Evolutionary conservation across 1,140 invertebrate species (phyloP), one percentile per base, ranked within the genome.

Genomic region (Penaeus chinensis): DNA sequence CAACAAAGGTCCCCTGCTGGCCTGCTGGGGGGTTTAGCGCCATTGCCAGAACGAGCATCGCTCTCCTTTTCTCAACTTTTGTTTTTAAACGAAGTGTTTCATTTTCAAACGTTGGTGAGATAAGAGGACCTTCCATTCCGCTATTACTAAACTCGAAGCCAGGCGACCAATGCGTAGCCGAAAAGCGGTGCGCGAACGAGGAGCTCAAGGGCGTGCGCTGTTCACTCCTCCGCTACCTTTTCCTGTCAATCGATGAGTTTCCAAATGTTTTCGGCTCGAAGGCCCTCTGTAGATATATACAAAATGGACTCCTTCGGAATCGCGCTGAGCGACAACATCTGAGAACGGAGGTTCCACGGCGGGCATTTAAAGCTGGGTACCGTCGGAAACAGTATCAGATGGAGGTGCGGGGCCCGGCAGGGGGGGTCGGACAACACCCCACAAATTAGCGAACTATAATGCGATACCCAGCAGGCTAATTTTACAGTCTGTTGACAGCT

Each of bases 381-480:
- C 32, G 11, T 74, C 80, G 80, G 63, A 74, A 69, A 82, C 81
- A 82, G 81, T 82, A 69, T 82, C 81, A 54, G 65, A n/a, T 22
- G 81, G 81, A 69, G 81, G 80, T 16, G 60, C 24, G 42, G 80
- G 47, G 37, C 37, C 24, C 37, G 18, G 77, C 77, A 24, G 62
- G 81, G 62, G 60, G 24, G n/a, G 32, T 10, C 10, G 19, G 18
- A 27, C 61, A 69, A 82, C 81, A 82, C 81, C 81, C 81, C 81
- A 82, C 81, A 82, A 82, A 82, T 82, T 82, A 82, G 81, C 63
- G 81, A 65, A 82, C 32, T 69, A 82, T 82, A 82, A 82, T 82
- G 81, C 42, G 81, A 82, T 82, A 69, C 81, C 81, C 81, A 82
- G 81, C 63, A 82, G 81, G 81, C 81, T 82, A 82, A 82, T 82